These are phyloP conservation scores for Clivina fossor DNA, from an alignment of 2,888 invertebrate genomes.

Conservation along the genomic window DNA sequence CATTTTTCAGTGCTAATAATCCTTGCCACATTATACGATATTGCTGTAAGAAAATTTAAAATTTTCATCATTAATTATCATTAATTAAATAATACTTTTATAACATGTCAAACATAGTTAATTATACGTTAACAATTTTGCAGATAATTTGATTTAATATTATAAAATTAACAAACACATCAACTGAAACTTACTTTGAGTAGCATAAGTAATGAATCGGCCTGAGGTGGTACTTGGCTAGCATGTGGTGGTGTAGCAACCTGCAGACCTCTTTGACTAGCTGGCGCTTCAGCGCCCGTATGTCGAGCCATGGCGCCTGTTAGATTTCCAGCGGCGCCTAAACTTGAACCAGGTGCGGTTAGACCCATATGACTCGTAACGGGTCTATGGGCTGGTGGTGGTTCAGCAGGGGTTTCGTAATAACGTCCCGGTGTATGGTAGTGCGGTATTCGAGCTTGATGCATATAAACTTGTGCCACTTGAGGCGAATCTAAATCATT, in stretches of 20 bases:
- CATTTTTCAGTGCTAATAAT: slow-evolving; percentile 90
- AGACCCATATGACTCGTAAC: slow-evolving; percentile 52
- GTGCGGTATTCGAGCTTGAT: slow-evolving; percentile 54
- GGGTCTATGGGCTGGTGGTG: slow-evolving; percentile 62
- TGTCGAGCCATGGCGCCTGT: slow-evolving; percentile 52
- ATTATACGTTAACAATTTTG: background rate
- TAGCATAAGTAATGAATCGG: slow-evolving; percentile 78
- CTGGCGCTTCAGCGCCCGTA: slow-evolving; percentile 57
- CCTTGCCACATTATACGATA: slow-evolving; percentile 99
- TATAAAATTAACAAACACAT: slow-evolving; percentile 2
- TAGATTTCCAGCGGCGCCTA: slow-evolving; percentile 52
- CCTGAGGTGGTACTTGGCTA: slow-evolving; percentile 78
- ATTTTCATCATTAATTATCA: background rate
- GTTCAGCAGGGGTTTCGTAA: slow-evolving; percentile 63
- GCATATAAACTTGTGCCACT: slow-evolving; percentile 67
- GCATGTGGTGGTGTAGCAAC: slow-evolving; percentile 70
- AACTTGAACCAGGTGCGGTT: slow-evolving; percentile 49
- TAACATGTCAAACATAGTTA: background rate
- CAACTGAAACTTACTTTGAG: slow-evolving; percentile 60
- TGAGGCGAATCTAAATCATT: slow-evolving; percentile 69
- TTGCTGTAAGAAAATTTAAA: slow-evolving; percentile 65
- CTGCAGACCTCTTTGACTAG: slow-evolving; percentile 57
- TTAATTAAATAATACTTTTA: slow-evolving; percentile 17
- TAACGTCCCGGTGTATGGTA: slow-evolving; percentile 54
- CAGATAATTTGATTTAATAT: background rate